Evolutionary conservation across 2,113 vertebrate species (phyloP).

Genomic region (Megaptera novaeangliae): DNA sequence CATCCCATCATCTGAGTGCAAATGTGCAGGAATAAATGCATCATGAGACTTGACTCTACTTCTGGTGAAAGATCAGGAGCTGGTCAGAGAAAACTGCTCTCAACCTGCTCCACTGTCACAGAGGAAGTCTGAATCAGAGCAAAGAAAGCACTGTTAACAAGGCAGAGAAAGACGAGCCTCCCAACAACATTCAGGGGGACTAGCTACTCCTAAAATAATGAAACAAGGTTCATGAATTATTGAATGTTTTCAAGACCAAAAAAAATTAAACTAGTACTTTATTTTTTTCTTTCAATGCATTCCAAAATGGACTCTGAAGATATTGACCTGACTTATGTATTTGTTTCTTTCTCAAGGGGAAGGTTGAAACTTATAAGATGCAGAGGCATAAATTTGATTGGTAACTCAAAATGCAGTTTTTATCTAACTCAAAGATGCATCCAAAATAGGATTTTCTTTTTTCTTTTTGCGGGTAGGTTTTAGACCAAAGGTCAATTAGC

Average conservation of each 20-base stretch:
- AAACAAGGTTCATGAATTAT: background rate
- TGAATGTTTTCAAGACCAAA: background rate
- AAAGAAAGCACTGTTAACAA: background rate
- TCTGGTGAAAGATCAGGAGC: background rate
- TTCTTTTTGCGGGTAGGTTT: background rate
- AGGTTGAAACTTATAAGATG: background rate
- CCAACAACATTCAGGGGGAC: background rate
- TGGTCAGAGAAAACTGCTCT: background rate
- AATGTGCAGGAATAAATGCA: background rate
- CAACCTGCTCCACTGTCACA: background rate
- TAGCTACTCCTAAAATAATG: background rate
- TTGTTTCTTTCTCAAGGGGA: background rate
- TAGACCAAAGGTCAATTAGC: background rate
- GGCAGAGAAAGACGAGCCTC: background rate
- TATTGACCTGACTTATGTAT: background rate
- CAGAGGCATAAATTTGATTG: background rate
- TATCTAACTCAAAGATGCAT: background rate
- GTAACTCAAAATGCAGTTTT: conserved; percentile 7
- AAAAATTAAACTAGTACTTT: background rate
- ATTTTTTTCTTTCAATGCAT: background rate
- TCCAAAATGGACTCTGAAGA: background rate
- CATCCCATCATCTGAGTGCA: background rate
- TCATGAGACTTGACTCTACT: background rate
- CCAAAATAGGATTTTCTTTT: background rate
- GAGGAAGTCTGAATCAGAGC: background rate